phyloP scores from a whole-genome alignment of 2,888 invertebrate species.

The Dendrolimus houi region DNA sequence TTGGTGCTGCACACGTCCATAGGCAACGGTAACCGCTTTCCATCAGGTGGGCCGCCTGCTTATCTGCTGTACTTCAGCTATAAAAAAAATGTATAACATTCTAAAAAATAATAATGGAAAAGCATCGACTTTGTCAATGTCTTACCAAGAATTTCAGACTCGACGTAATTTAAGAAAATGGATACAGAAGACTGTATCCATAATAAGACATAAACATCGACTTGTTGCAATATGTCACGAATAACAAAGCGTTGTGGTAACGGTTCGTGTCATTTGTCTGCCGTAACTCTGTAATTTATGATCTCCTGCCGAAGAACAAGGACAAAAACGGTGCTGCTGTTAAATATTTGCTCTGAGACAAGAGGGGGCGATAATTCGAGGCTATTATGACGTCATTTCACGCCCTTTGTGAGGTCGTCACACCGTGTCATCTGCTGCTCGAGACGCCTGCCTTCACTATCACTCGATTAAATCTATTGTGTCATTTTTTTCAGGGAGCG shows the following conservation, averaged over 20 bases:
- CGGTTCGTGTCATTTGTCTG: constrained; percentile 69
- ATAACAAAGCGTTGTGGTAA: constrained; percentile 68
- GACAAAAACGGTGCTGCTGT: constrained; percentile 68
- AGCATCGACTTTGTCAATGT: constrained; percentile 1
- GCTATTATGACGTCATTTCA: constrained; percentile 76
- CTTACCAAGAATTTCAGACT: constrained; percentile 34
- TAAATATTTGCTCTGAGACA: constrained; percentile 76
- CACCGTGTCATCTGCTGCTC: constrained; percentile 73
- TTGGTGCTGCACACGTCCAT: no score
- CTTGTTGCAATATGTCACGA: constrained; percentile 66
- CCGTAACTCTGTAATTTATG: constrained; percentile 68
- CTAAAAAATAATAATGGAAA: no score
- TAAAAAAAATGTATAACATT: no score
- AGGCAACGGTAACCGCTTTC: no score
- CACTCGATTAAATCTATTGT: constrained; percentile 74
- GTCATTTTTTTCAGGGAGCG: constrained; percentile 64
- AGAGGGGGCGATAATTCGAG: constrained; percentile 75
- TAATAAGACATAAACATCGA: constrained; percentile 73
- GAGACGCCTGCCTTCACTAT: constrained; percentile 72
- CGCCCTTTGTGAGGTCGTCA: constrained; percentile 74
- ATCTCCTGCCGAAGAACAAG: constrained; percentile 63
- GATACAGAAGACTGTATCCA: constrained; percentile 22
- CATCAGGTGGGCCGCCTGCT: no score
- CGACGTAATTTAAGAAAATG: constrained; percentile 30
- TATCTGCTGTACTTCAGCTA: no score